A percentile compares a stretch with the other conserved stretches of the same genome.
Evolutionary conservation across 2,888 invertebrate genomes (phyloP).

Genomic region (Polydrusus pterygomalis): DNA sequence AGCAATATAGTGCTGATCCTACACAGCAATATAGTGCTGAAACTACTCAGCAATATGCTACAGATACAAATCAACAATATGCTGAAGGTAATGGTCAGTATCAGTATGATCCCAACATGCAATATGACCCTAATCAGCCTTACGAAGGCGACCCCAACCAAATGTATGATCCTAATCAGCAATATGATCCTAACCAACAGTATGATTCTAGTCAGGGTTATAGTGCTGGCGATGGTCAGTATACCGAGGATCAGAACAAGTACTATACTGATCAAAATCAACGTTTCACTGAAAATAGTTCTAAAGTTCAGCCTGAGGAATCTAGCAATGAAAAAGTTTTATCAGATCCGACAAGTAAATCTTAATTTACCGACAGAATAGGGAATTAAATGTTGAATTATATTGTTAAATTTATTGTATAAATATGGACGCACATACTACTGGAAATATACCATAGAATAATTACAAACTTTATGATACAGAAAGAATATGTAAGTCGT

Average conservation of each 20-base stretch:
- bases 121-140: slow-evolving; percentile 60
- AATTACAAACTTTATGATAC: no score
- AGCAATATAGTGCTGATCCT: slow-evolving; percentile 57
- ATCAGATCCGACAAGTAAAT: slow-evolving; percentile 3
- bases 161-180: slow-evolving; percentile 40
- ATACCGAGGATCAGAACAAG: slow-evolving; percentile 21
- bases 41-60: slow-evolving; percentile 34
- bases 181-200: slow-evolving; percentile 66
- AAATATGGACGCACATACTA: background rate
- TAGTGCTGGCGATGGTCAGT: slow-evolving; percentile 20
- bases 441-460: background rate
- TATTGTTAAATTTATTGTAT: background rate
- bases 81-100: slow-evolving; percentile 47
- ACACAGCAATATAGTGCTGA: slow-evolving; percentile 60
- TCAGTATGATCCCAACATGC: slow-evolving; percentile 67
- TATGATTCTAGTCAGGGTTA: slow-evolving; percentile 58
- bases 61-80: slow-evolving; percentile 38
- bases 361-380: background rate
- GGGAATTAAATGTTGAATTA: slow-evolving; percentile 10
- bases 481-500: no score
- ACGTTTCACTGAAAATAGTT: slow-evolving; percentile 2
- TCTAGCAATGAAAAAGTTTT: slow-evolving; percentile 3
- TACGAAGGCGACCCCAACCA: slow-evolving; percentile 48
- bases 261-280: slow-evolving; percentile 43
- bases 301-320: background rate